Evolutionary conservation across 2,888 invertebrate species (phyloP), one percentile per base, ranked within the genome.

Genomic region (Zaprionus lineosus): DNA sequence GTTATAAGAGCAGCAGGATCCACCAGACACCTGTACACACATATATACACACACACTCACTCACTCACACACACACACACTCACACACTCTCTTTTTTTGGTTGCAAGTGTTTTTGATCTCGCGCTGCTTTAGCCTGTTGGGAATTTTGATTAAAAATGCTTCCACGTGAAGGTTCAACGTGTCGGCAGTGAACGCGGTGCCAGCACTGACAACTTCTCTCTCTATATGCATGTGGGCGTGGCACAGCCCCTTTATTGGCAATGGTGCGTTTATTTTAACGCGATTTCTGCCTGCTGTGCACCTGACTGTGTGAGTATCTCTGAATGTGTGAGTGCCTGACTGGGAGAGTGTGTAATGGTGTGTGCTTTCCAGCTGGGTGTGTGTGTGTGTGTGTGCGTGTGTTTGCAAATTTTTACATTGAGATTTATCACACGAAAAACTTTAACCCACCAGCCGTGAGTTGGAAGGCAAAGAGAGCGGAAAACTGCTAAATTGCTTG

Each of bases 81-180:
- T 48, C 48, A 41, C 43, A 15, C 18, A 16, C 19, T 19, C 19
- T 37, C 59, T 15, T 31, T 19, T 59, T 57, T 48, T 47, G 36
- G 83, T 44, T 86, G 86, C 85, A 84, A 79, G 86, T 74, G 74
- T 69, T 71, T 84, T 66, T 77, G 76, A 63, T 67, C 76, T 73
- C 66, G 62, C 74, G 70, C 70, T 78, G 78, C 83, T 86, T 82
- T 85, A 82, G 87, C 84, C 78, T 83, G 88, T 89, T 88, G 85
- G 87, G 88, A 88, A 89, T 89, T 88, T 89, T 88, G 89, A 88
- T 89, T 89, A 89, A 89, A 89, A 89, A 88, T 87, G 85, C 86
- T 86, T 87, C 73, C 88, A 87, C 87, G 88, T 87, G 82, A 86
- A 83, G 59, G 73, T 60, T 81, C 85, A 81, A 81, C 86, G 85